Percentiles rank a stretch among this genome's conserved stretches.
Evolutionary conservation across 64 coral and sea anemone genomes (phyloP).

Genomic region (Exaiptasia diaphana): DNA sequence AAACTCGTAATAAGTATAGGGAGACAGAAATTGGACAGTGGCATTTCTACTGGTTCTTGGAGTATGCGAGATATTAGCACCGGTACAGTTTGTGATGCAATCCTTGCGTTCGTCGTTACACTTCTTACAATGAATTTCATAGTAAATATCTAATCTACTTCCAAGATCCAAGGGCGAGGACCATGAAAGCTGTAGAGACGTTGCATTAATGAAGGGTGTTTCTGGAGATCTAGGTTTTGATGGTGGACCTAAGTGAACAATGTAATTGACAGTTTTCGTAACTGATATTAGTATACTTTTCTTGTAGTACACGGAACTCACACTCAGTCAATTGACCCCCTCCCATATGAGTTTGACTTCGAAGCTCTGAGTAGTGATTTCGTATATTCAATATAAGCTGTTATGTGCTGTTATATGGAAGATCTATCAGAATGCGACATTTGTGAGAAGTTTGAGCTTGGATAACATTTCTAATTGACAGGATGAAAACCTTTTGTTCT

Average conservation of each 20-base stretch:
- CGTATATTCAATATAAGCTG: background rate
- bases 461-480: too few relatives aligned
- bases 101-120: conserved; percentile 17
- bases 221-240: conserved; percentile 7
- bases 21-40: conserved; percentile 5
- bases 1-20: conserved; percentile 25
- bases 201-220: background rate
- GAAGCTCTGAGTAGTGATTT: background rate
- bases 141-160: conserved; percentile 36
- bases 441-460: too few relatives aligned
- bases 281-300: background rate
- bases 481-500: too few relatives aligned
- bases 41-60: background rate
- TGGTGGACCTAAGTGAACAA: background rate
- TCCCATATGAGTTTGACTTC: background rate
- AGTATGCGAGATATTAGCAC: conserved; percentile 14
- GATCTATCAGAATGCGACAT: background rate
- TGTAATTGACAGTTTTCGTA: background rate
- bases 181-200: conserved; percentile 25
- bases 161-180: background rate
- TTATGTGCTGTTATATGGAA: background rate
- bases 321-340: background rate
- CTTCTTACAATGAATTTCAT: conserved; percentile 34
- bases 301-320: background rate
- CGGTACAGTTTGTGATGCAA: conserved; percentile 32